These are phyloP conservation scores for Myoxocephalus aenaeus DNA, from an alignment of 2,797 vertebrate genomes.

Conservation along the genomic window DNA sequence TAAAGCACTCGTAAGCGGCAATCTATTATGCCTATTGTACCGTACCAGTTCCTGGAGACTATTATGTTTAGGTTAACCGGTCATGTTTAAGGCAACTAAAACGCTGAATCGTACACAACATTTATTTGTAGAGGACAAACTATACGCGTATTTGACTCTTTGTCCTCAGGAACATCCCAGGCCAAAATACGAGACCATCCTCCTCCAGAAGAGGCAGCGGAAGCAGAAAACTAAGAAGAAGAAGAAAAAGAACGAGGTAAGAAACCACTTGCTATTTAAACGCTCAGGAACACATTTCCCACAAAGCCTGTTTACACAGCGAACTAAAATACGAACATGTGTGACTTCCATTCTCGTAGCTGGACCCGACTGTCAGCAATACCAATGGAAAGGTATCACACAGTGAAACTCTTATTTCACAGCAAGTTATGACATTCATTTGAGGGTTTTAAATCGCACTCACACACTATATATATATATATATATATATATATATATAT, in stretches of 20 bases:
- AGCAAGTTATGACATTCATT: not conserved
- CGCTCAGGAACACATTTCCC: not conserved
- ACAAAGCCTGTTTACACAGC: not conserved
- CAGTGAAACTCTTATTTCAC: not conserved
- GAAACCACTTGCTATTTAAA: slow-evolving; percentile 1
- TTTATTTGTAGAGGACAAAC: slow-evolving; percentile 4
- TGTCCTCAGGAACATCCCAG: slow-evolving; percentile 90
- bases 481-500: too few species aligned
- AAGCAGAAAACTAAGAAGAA: slow-evolving; percentile 78
- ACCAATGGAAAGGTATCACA: slow-evolving; percentile 24
- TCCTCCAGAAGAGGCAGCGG: slow-evolving; percentile 91
- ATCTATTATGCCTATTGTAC: not conserved
- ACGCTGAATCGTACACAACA: slow-evolving; percentile 2
- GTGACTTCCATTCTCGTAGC: slow-evolving; percentile 8
- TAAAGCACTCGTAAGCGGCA: not conserved
- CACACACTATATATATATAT: too few species aligned
- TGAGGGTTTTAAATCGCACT: not conserved
- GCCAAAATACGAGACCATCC: slow-evolving; percentile 93
- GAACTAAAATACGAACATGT: not conserved
- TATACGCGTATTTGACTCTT: not conserved
- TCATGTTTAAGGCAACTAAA: not conserved
- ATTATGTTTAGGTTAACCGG: not conserved
- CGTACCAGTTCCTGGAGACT: not conserved
- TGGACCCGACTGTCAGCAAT: slow-evolving; percentile 2
- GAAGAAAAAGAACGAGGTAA: slow-evolving; percentile 86